Conservation (phyloP, 2,113 vertebrate species). For the Strigops habroptila region DNA sequence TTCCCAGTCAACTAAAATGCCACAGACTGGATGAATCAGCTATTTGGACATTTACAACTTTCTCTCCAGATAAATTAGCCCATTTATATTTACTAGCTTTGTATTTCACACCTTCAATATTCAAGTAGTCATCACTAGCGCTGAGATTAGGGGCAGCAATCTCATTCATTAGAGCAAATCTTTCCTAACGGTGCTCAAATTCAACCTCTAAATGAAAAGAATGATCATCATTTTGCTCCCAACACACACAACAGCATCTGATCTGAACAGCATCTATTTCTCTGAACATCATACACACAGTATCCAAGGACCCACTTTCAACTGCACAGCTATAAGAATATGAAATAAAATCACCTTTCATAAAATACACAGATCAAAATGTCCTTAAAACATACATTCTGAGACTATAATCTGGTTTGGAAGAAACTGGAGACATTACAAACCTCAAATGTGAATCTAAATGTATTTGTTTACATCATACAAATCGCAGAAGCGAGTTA, state of each 20-base stretch:
- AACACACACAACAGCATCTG: not conserved
- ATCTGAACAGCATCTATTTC: not conserved
- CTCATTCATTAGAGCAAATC: not conserved
- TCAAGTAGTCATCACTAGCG: not conserved
- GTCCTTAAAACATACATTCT: not conserved
- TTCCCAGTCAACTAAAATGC: not conserved
- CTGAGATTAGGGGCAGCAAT: not conserved
- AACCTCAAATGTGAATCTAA: conserved; percentile 6
- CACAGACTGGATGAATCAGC: not conserved
- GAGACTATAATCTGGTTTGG: not conserved
- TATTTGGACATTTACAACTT: not conserved
- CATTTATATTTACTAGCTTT: not conserved
- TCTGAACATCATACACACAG: not conserved
- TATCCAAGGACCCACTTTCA: not conserved
- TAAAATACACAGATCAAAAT: not conserved
- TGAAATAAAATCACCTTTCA: not conserved
- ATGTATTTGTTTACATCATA: conserved; percentile 29
- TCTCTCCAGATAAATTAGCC: not conserved
- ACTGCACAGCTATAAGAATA: not conserved
- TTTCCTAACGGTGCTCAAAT: not conserved
- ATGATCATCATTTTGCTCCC: not conserved
- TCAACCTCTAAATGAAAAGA: not conserved
- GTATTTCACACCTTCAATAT: not conserved
- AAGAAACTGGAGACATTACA: not conserved
- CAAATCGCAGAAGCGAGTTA: not conserved